These are phyloP conservation scores for Coccyzus lansbergi DNA, from an alignment of 2,797 vertebrate genomes.

Conservation along the genomic window DNA sequence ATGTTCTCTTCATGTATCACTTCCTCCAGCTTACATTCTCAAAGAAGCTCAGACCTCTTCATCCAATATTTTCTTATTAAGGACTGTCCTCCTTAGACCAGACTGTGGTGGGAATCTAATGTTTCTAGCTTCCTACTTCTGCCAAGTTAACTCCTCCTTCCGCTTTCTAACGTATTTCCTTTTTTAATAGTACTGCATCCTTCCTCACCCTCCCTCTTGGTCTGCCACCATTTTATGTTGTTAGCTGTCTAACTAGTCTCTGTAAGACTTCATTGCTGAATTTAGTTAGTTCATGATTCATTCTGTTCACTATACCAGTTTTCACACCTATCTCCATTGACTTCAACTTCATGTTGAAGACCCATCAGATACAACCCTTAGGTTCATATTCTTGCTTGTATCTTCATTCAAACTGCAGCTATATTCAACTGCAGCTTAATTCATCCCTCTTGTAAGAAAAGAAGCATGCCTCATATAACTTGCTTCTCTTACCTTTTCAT, in stretches of 20 bases:
- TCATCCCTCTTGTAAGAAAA: conserved; percentile 17
- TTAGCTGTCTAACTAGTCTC: conserved; percentile 18
- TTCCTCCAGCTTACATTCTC: conserved; percentile 18
- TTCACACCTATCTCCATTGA: conserved; percentile 4
- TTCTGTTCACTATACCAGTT: not conserved
- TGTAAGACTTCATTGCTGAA: conserved; percentile 10
- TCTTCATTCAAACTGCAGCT: conserved; percentile 24
- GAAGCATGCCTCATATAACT: conserved; percentile 1
- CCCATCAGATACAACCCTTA: not conserved
- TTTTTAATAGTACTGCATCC: not conserved
- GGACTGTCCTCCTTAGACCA: not conserved
- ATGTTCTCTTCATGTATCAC: conserved; percentile 2
- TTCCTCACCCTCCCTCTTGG: not conserved
- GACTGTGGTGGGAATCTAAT: not conserved
- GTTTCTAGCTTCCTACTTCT: conserved; percentile 11
- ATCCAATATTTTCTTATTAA: conserved; percentile 5
- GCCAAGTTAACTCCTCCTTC: not conserved
- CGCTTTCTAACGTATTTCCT: not conserved
- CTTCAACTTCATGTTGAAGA: conserved; percentile 55
- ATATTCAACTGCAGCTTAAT: conserved; percentile 3
- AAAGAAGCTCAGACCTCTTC: conserved; percentile 37
- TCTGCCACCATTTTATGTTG: not conserved
- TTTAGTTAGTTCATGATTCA: conserved; percentile 19
- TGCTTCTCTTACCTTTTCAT: conserved; percentile 22
- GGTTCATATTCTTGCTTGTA: conserved; percentile 12